These are phyloP conservation scores for Guaruba guarouba DNA, from an alignment of 2,113 vertebrate genomes.

Conservation along the genomic window DNA sequence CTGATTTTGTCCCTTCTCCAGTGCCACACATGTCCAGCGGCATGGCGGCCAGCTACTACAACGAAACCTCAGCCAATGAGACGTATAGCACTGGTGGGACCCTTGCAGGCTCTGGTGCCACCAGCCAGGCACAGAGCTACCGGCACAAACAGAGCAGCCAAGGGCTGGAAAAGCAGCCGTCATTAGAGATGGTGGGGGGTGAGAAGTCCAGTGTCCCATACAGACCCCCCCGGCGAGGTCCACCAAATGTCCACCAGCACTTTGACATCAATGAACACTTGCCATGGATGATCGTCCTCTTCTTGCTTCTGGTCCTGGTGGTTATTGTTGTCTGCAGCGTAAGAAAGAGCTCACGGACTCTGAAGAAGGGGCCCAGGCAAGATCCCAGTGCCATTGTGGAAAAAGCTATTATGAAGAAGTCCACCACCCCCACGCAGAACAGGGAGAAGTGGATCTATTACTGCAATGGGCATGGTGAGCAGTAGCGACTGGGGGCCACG, in stretches of 20 bases:
- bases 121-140: conserved; percentile 63
- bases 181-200: conserved; percentile 67
- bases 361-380: conserved; percentile 94
- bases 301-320: conserved; percentile 90
- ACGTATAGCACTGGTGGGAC: conserved; percentile 12
- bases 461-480: conserved; percentile 92
- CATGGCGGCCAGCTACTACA: conserved; percentile 38
- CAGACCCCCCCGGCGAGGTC: conserved; percentile 82
- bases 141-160: conserved; percentile 66
- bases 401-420: conserved; percentile 90
- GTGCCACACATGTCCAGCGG: conserved; percentile 24
- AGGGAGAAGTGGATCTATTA: conserved; percentile 96
- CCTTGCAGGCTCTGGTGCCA: background rate
- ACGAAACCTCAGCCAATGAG: conserved; percentile 48
- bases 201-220: conserved; percentile 72
- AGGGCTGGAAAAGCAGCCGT: conserved; percentile 66
- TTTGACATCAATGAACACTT: conserved; percentile 98
- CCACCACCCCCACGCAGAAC: conserved; percentile 74
- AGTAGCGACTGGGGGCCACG: accelerated
- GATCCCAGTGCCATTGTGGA: conserved; percentile 94
- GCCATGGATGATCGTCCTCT: conserved; percentile 97
- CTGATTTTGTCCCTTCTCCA: conserved; percentile 66
- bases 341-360: conserved; percentile 88
- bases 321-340: conserved; percentile 93
- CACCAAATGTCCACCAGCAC: conserved; percentile 81